Evolutionary conservation across 2,113 vertebrate genomes (phyloP), one percentile per base, ranked within the genome.

Genomic region (Eudyptes chrysolophus): DNA sequence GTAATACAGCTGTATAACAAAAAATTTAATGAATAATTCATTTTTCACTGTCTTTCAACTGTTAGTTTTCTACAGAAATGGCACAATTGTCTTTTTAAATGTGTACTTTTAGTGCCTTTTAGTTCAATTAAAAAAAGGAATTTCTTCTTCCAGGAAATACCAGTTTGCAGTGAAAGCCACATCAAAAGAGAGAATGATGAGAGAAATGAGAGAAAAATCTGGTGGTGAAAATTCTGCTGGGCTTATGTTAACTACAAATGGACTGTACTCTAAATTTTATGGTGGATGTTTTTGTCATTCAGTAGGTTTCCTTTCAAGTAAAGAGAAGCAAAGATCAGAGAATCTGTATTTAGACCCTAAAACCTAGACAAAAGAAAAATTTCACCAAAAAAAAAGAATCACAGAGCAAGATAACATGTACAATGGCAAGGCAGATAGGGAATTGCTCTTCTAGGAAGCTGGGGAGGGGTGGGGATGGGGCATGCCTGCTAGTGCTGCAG

Each of bases 221-320:
- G 46, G 34, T 78, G 64, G 71, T 82, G 90, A 95, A 96, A 82
- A 94, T 36, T 95, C 94, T 97, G 87, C 93, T 95, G 92, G 57
- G 91, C 74, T 84, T 96, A 74, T 49, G 71, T 96, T 97, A 98
- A 95, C 68, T 84, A 97, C n/a, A 83, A 94, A 95, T 71, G 77
- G 83, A 95, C 83, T 49, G 49, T 84, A 60, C 61, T 91, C 71
- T 75, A 95, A 87, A 78, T 90, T 95, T 96, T 91, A 87, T 15
- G 88, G 79, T 61, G 76, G 68, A 76, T 81, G 80, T 6, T 92
- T 97, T 96, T 95, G 94, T 97, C 92, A 98, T 81, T 42, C 91
- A 77, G 89, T 95, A 84, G 87, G 92, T 89, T 97, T 95, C 87
- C 81, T 97, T 97, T 96, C 96, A 97, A 97, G 92, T 94, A 95